A percentile compares a stretch with the other conserved stretches of the same genome.
These are phyloP conservation scores for Porites evermanni DNA, from an alignment of 92 coral and sea anemone species.

Conservation along the genomic window DNA sequence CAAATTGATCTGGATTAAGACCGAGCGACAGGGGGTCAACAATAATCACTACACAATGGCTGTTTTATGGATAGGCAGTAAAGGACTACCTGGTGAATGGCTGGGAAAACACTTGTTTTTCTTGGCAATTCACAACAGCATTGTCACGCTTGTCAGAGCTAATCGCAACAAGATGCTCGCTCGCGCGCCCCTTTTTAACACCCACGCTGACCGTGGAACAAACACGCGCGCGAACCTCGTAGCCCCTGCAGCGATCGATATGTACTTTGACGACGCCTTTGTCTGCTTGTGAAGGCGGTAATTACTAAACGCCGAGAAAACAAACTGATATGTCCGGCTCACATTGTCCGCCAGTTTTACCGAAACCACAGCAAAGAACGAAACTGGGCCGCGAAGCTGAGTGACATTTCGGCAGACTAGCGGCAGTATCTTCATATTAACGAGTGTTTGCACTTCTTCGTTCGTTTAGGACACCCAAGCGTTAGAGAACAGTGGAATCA, in stretches of 20 bases:
- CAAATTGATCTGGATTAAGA: constrained; percentile 20
- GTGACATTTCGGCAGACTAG: constrained; percentile 12
- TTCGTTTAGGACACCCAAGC: constrained; percentile 29
- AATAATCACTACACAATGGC: constrained; percentile 28
- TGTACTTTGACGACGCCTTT: neutral
- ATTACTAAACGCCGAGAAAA: constrained; percentile 12
- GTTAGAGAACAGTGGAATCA: constrained; percentile 56
- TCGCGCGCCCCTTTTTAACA: neutral
- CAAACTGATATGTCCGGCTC: constrained; percentile 18
- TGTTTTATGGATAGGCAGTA: neutral
- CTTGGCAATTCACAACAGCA: constrained; percentile 36
- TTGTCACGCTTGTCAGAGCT: constrained; percentile 17
- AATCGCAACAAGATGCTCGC: constrained; percentile 37
- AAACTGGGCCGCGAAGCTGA: neutral
- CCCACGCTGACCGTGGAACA: constrained; percentile 29
- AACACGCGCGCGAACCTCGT: constrained; percentile 37
- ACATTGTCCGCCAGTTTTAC: constrained; percentile 3
- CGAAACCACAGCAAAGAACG: constrained; percentile 27
- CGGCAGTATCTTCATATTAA: neutral
- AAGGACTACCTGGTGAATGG: neutral
- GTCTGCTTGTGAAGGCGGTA: constrained; percentile 30
- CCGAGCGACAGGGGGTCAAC: constrained; percentile 23
- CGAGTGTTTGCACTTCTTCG: constrained; percentile 1
- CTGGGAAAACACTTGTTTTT: constrained; percentile 32
- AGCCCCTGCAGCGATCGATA: constrained; percentile 5